Conservation (phyloP, 2,113 vertebrate genomes). For the Asarcornis scutulata region DNA sequence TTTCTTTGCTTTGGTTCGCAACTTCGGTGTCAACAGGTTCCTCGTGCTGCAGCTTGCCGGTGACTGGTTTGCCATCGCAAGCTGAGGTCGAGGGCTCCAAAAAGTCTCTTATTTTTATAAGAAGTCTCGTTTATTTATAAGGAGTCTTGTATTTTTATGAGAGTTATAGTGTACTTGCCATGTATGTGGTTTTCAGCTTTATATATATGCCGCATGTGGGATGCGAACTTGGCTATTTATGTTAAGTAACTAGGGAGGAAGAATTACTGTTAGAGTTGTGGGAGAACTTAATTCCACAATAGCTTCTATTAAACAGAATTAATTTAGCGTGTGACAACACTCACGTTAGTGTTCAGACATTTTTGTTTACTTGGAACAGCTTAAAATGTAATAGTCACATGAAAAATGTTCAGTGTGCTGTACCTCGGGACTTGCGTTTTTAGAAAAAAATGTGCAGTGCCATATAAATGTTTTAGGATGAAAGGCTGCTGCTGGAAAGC, state of each 20-base stretch:
- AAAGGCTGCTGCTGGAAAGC: not conserved
- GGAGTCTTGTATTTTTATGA: not conserved
- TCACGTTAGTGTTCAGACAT: not conserved
- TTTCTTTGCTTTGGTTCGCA: not conserved
- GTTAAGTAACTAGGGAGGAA: not conserved
- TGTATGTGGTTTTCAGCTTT: not conserved
- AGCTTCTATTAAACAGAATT: not conserved
- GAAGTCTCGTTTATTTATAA: not conserved
- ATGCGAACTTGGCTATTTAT: not conserved
- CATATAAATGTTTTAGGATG: not conserved
- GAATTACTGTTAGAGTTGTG: not conserved
- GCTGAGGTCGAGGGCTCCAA: not conserved
- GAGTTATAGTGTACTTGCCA: not conserved
- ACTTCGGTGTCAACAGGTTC: constrained; percentile 10
- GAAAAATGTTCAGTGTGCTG: not conserved
- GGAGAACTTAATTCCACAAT: not conserved
- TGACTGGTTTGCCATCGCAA: not conserved
- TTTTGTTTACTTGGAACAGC: not conserved
- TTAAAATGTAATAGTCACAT: not conserved
- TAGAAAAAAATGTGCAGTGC: not conserved
- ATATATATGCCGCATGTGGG: not conserved
- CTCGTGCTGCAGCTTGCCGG: not conserved
- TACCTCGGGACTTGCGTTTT: not conserved
- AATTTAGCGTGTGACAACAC: not conserved
- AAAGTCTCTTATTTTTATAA: not conserved